These are phyloP conservation scores for Mythimna loreyi DNA, from an alignment of 2,888 invertebrate species.

Conservation along the genomic window DNA sequence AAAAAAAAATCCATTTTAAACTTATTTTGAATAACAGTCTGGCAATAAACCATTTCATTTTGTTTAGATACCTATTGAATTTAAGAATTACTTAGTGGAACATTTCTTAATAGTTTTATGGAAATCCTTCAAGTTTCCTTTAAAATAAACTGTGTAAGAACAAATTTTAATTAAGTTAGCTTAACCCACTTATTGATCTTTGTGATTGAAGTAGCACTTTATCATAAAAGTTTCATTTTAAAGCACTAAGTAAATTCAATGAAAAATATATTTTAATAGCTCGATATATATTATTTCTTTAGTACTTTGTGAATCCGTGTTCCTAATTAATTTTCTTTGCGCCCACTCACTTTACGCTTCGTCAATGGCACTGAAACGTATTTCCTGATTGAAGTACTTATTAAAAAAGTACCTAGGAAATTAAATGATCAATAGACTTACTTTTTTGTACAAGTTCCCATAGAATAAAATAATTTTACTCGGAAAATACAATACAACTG, in stretches of 20 bases:
- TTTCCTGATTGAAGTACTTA: not conserved
- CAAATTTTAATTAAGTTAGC: not conserved
- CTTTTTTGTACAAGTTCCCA: no score
- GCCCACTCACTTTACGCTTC: not conserved
- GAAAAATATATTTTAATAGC: not conserved
- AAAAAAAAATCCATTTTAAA: no score
- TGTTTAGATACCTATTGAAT: slow-evolving; percentile 13
- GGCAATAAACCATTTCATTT: not conserved
- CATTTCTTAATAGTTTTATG: not conserved
- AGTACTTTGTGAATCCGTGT: not conserved
- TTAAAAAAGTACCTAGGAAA: no score
- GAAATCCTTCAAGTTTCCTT: not conserved
- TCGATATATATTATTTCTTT: not conserved
- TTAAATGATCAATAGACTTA: no score
- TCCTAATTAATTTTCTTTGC: not conserved
- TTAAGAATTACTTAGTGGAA: not conserved
- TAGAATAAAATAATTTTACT: no score
- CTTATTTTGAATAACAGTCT: no score
- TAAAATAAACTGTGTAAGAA: not conserved
- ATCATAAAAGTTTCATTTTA: not conserved
- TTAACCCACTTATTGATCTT: not conserved
- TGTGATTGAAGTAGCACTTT: not conserved
- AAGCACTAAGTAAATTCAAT: not conserved
- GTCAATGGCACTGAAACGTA: not conserved
- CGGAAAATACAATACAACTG: no score